phyloP scores from a whole-genome alignment of 1,140 invertebrate species.

The Drosophila miranda region DNA sequence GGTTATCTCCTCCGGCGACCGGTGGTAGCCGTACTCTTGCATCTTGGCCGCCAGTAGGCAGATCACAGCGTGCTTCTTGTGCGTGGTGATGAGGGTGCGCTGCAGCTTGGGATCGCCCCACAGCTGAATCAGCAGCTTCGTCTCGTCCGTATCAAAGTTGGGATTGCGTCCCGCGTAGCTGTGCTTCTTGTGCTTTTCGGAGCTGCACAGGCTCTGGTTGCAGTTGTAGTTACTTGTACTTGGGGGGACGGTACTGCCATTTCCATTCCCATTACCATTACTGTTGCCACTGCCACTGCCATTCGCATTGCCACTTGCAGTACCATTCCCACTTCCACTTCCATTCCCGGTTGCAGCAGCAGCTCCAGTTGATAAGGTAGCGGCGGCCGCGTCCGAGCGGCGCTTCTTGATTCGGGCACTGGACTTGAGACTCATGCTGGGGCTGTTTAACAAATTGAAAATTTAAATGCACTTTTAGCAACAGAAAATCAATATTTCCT shows the following conservation, averaged over 20 bases:
- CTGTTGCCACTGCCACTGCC: background rate
- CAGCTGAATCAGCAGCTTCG: conserved; percentile 84
- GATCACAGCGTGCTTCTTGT: conserved; percentile 84
- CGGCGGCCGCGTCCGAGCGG: conserved; percentile 70
- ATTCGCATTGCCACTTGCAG: background rate
- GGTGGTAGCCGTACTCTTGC: conserved; percentile 84
- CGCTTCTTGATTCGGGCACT: conserved; percentile 76
- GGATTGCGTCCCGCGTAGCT: conserved; percentile 80
- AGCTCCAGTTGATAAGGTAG: conserved; percentile 34
- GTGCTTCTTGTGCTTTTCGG: conserved; percentile 45
- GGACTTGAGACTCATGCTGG: conserved; percentile 67
- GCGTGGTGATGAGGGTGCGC: conserved; percentile 84
- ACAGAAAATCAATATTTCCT: conserved; percentile 43
- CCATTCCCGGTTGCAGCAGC: conserved; percentile 8
- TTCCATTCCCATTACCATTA: background rate
- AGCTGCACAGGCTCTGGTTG: conserved; percentile 8
- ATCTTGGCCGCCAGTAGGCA: conserved; percentile 83
- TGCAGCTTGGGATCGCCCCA: conserved; percentile 84
- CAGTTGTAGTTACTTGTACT: conserved; percentile 17
- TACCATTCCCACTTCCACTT: conserved; percentile 1
- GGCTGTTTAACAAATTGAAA: background rate
- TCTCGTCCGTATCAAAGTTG: conserved; percentile 85
- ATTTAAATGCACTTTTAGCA: background rate
- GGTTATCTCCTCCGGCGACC: conserved; percentile 84
- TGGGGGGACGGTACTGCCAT: conserved; percentile 1